These are phyloP conservation scores for Siniperca obscura DNA, from an alignment of 2,797 vertebrate species.

Conservation along the genomic window DNA sequence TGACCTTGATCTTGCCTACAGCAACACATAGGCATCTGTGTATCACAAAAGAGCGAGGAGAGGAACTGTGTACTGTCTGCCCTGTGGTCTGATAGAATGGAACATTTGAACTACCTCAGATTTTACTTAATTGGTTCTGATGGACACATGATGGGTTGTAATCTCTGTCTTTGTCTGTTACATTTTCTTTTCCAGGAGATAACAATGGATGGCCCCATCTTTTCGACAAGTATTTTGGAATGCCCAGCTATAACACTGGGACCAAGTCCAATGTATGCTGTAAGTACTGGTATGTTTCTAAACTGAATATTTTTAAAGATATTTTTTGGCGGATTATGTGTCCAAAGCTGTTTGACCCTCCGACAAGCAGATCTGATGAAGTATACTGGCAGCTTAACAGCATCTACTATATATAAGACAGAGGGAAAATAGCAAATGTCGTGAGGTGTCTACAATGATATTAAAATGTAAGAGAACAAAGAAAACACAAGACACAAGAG, in stretches of 20 bases:
- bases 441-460: background rate
- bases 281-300: conserved; percentile 82
- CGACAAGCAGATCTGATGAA: background rate
- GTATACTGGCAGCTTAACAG: background rate
- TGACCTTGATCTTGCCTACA: background rate
- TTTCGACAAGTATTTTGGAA: conserved; percentile 92
- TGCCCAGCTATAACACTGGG: conserved; percentile 80
- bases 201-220: conserved; percentile 95
- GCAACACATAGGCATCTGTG: background rate
- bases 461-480: background rate
- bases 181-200: conserved; percentile 86
- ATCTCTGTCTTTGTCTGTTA: conserved; percentile 8
- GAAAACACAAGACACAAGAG: background rate
- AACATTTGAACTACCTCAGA: background rate
- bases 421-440: background rate
- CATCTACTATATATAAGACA: background rate
- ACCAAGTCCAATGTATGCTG: conserved; percentile 87
- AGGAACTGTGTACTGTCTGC: background rate
- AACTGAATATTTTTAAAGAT: background rate
- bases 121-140: background rate
- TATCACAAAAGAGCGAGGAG: background rate
- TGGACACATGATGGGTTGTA: background rate
- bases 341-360: background rate
- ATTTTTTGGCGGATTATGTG: too few species aligned
- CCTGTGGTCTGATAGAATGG: background rate